Conservation (phyloP, 2,888 invertebrate genomes). For the Eupithecia centaureata region DNA sequence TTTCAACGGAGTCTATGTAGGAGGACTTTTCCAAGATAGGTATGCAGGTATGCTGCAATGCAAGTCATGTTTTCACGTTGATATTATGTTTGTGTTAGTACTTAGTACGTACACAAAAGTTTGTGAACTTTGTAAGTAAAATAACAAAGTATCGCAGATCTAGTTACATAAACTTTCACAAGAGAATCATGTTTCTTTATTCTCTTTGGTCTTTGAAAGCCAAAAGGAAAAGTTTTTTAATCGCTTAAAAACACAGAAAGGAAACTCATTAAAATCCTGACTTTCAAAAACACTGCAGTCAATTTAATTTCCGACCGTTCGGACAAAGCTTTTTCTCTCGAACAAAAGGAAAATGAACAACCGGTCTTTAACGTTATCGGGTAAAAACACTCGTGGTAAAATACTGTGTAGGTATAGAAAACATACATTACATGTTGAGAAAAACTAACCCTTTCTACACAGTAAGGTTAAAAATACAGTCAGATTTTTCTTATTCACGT, state of each 20-base stretch:
- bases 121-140: not conserved
- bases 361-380: not conserved
- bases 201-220: not conserved
- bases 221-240: not conserved
- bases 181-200: not conserved
- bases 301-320: constrained; percentile 6
- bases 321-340: not conserved
- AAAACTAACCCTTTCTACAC: not conserved
- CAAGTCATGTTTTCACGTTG: no score
- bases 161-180: not conserved
- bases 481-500: not conserved
- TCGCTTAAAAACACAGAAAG: constrained; percentile 7
- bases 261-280: constrained; percentile 26
- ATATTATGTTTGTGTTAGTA: no score
- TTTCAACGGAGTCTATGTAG: no score
- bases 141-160: not conserved
- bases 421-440: not conserved
- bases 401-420: not conserved
- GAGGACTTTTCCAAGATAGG: no score
- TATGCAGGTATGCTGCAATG: no score
- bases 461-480: not conserved
- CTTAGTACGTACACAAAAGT: no score
- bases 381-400: not conserved
- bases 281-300: constrained; percentile 10
- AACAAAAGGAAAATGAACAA: not conserved